Evolutionary conservation across 1,140 invertebrate species (phyloP).

Genomic region (Chionoecetes opilio): DNA sequence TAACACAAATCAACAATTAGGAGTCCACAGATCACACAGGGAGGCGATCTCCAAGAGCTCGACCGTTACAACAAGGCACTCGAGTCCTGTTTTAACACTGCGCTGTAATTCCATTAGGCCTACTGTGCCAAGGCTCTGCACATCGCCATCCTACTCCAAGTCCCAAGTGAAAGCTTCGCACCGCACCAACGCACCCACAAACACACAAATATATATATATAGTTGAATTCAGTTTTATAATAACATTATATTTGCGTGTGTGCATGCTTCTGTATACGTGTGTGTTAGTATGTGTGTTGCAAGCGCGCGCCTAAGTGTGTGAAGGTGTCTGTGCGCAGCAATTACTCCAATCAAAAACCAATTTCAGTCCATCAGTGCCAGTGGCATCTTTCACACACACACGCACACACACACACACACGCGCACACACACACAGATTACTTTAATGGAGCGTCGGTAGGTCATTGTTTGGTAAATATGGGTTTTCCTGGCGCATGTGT

Average conservation of each 20-base stretch:
- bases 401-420: constrained; percentile 13
- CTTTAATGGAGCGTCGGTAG: neutral
- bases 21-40: neutral
- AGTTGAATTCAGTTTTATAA: too few relatives aligned
- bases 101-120: too few relatives aligned
- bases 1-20: neutral
- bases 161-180: too few relatives aligned
- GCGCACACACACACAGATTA: neutral
- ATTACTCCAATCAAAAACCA: neutral
- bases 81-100: too few relatives aligned
- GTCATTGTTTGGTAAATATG: neutral
- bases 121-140: too few relatives aligned
- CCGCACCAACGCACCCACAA: too few relatives aligned
- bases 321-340: neutral
- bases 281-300: neutral
- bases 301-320: neutral
- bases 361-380: neutral
- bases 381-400: neutral
- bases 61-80: too few relatives aligned
- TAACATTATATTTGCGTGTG: too few relatives aligned
- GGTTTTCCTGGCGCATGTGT: neutral
- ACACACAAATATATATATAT: too few relatives aligned
- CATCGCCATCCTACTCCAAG: too few relatives aligned
- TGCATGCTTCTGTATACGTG: too few relatives aligned
- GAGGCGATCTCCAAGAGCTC: too few relatives aligned